A percentile compares a stretch with the other conserved stretches of the same genome.
Conservation (phyloP, 2,113 vertebrate species). For the Micromys minutus region DNA sequence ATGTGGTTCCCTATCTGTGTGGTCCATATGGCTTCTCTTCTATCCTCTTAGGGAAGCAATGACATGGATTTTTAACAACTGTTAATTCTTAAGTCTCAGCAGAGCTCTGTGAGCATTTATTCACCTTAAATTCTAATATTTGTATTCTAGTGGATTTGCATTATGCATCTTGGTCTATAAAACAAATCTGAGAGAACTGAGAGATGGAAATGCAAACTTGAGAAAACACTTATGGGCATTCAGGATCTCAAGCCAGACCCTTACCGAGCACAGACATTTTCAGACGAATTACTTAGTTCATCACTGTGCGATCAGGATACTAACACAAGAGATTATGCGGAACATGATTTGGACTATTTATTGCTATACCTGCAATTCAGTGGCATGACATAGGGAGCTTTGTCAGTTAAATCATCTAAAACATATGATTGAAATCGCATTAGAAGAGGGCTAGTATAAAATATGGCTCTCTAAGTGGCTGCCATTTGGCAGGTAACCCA, state of each 20-base stretch:
- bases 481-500: not conserved
- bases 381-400: not conserved
- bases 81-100: not conserved
- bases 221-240: not conserved
- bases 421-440: not conserved
- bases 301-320: not conserved
- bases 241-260: not conserved
- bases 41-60: not conserved
- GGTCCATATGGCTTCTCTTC: not conserved
- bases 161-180: not conserved
- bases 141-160: not conserved
- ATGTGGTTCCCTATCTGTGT: accelerated
- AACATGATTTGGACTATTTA: not conserved
- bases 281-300: not conserved
- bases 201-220: not conserved
- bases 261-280: not conserved
- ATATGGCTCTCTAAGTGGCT: not conserved
- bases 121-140: not conserved
- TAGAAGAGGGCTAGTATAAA: not conserved
- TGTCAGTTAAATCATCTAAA: not conserved
- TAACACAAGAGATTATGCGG: not conserved
- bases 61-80: not conserved
- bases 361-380: not conserved
- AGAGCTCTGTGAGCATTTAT: not conserved
- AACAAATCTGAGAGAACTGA: not conserved